Percentiles rank a stretch among this genome's conserved stretches.
Evolutionary conservation across 2,113 vertebrate genomes (phyloP).

Genomic region (Triplophysa dalaica): DNA sequence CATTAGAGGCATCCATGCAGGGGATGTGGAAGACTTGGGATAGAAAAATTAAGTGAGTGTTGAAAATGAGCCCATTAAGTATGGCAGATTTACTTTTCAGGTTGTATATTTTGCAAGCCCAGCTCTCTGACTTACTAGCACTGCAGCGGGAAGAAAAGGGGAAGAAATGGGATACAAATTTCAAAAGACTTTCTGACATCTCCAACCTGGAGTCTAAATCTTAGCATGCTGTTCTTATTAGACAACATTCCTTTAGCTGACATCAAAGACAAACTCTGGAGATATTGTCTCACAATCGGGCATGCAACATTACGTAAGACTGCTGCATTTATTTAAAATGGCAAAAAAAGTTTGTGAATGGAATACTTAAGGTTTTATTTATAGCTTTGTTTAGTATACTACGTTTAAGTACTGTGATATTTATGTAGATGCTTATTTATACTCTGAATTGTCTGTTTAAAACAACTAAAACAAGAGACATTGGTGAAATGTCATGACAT

Average conservation of each 20-base stretch:
- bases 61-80: slow-evolving; percentile 20
- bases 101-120: slow-evolving; percentile 23
- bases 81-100: slow-evolving; percentile 23
- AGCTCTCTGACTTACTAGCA: neutral
- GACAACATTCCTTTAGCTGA: slow-evolving; percentile 61
- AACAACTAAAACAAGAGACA: neutral
- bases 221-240: slow-evolving; percentile 63
- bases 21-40: neutral
- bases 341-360: slow-evolving; percentile 11
- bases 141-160: slow-evolving; percentile 19
- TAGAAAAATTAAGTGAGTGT: slow-evolving; percentile 5
- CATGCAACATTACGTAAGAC: slow-evolving; percentile 39
- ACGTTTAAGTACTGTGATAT: neutral
- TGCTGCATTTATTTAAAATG: neutral
- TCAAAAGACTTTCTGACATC: slow-evolving; percentile 50
- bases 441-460: too few relatives aligned
- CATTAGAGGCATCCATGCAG: neutral
- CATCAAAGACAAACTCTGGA: slow-evolving; percentile 58
- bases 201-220: slow-evolving; percentile 63
- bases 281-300: slow-evolving; percentile 50
- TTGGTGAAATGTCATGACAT: neutral
- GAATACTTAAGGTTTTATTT: neutral
- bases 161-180: slow-evolving; percentile 43
- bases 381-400: neutral
- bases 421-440: neutral